Conservation (phyloP, 2,888 invertebrate genomes). For the Hartigia nigra region DNA sequence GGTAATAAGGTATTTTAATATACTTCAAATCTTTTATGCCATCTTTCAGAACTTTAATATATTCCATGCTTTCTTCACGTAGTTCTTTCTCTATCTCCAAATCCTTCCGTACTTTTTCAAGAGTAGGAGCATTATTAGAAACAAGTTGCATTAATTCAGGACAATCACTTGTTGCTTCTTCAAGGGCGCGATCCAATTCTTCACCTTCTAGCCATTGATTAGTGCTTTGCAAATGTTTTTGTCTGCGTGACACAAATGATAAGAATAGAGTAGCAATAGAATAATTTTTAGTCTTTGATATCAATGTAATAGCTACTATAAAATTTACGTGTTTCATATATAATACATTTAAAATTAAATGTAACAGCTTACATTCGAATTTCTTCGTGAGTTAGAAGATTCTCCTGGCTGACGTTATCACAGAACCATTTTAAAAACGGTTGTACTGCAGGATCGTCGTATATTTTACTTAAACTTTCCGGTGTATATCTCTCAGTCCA, state of each 20-base stretch:
- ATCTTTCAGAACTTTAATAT: slow-evolving; percentile 42
- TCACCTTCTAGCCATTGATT: slow-evolving; percentile 48
- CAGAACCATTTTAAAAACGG: slow-evolving; percentile 60
- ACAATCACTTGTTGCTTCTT: slow-evolving; percentile 44
- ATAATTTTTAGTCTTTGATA: background rate
- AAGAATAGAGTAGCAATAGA: slow-evolving; percentile 16
- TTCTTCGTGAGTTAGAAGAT: slow-evolving; percentile 52
- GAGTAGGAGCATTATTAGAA: slow-evolving; percentile 31
- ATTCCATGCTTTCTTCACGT: slow-evolving; percentile 44
- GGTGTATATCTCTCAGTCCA: slow-evolving; percentile 42
- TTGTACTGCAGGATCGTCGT: slow-evolving; percentile 46
- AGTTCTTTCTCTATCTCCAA: slow-evolving; percentile 43
- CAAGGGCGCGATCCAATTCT: slow-evolving; percentile 49
- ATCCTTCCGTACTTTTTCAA: slow-evolving; percentile 31
- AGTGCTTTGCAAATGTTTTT: slow-evolving; percentile 43
- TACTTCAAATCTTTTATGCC: slow-evolving; percentile 52
- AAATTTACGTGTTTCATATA: background rate
- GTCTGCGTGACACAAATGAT: slow-evolving; percentile 33
- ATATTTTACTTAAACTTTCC: slow-evolving; percentile 48
- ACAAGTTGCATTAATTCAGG: slow-evolving; percentile 50
- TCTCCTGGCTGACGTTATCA: slow-evolving; percentile 47
- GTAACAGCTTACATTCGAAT: slow-evolving; percentile 45
- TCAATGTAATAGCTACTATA: background rate
- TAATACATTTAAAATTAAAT: background rate
- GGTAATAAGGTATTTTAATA: slow-evolving; percentile 7